Evolutionary conservation across 1,140 invertebrate species (phyloP), one percentile per base, ranked within the genome.

Genomic region (Pseudomyrmex pallidus): DNA sequence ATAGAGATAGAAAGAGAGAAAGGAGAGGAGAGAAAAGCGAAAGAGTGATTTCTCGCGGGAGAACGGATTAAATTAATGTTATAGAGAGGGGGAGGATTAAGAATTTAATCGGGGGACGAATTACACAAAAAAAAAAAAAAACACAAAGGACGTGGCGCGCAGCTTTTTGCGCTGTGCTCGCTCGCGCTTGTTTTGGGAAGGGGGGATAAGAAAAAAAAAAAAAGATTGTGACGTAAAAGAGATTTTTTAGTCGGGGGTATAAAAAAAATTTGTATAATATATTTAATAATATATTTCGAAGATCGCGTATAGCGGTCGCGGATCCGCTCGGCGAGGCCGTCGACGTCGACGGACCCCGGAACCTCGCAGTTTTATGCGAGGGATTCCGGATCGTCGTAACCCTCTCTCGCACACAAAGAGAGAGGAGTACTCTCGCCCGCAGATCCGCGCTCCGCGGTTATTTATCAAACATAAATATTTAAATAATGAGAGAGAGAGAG

Each of bases 241-340:
- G 88, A 90, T 93, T 94, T 93, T 93, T 94, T 93, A 92, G 93
- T 89, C 85, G 90, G 91, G 90, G 57, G 54, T 93, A 35, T 35
- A 35, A 35, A 35, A 35, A 5, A 92, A 94, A 94, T 93, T 80
- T 94, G 93, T 94, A 94, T 94, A 93, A 92, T 93, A 94, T 94
- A 94, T 91, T 93, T 94, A 94, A 94, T 94, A 94, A 94, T 94
- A 94, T 94, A 94, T 94, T 93, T 92, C 89, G 91, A 91, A 70
- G 83, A 88, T 35, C 35, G 35, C 35, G 35, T 35, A 63, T 86
- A 88, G 62, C 90, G 91, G 84, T 67, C 61, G 66, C 70, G 82
- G 83, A 66, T 61, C 76, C 61, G 76, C 48, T 72, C 17, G 86
- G 82, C 83, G 52, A 82, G 56, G 62, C 63, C 56, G 78, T 86